phyloP scores from a whole-genome alignment of 2,888 invertebrate species.

The Drosophila meridionalis region DNA sequence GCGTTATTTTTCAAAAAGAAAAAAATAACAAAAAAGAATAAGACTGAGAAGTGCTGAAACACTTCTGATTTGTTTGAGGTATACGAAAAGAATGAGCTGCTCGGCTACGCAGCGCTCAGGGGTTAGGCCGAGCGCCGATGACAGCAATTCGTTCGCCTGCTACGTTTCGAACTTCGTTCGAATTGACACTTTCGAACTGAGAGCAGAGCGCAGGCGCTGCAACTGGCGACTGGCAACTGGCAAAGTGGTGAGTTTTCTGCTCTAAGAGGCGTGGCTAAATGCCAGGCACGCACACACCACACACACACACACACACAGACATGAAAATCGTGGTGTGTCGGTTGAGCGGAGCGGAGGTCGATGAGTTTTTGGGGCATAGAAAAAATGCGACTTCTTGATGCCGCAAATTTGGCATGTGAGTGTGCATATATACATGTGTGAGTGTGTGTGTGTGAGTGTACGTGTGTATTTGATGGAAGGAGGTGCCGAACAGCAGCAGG shows the following conservation, averaged over 20 bases:
- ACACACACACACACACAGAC: too few species aligned
- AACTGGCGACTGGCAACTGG: too few species aligned
- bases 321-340: neutral
- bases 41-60: slow-evolving; percentile 8
- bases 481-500: slow-evolving; percentile 5
- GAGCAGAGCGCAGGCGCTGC: slow-evolving; percentile 35
- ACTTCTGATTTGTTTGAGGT: slow-evolving; percentile 31
- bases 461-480: slow-evolving; percentile 16
- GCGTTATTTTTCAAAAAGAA: slow-evolving; percentile 30
- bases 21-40: slow-evolving; percentile 15
- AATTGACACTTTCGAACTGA: slow-evolving; percentile 27
- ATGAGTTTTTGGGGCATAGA: slow-evolving; percentile 66
- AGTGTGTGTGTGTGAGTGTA: slow-evolving; percentile 23
- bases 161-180: slow-evolving; percentile 36
- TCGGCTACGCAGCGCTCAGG: neutral
- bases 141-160: slow-evolving; percentile 29
- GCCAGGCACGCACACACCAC: slow-evolving; percentile 12
- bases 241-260: slow-evolving; percentile 53
- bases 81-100: slow-evolving; percentile 52
- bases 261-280: slow-evolving; percentile 46
- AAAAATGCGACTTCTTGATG: slow-evolving; percentile 85
- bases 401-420: slow-evolving; percentile 78
- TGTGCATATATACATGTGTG: slow-evolving; percentile 23
- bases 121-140: slow-evolving; percentile 3
- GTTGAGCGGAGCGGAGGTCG: slow-evolving; percentile 14